Evolutionary conservation across 2,888 invertebrate species (phyloP).

Genomic region (Acleris holmiana): DNA sequence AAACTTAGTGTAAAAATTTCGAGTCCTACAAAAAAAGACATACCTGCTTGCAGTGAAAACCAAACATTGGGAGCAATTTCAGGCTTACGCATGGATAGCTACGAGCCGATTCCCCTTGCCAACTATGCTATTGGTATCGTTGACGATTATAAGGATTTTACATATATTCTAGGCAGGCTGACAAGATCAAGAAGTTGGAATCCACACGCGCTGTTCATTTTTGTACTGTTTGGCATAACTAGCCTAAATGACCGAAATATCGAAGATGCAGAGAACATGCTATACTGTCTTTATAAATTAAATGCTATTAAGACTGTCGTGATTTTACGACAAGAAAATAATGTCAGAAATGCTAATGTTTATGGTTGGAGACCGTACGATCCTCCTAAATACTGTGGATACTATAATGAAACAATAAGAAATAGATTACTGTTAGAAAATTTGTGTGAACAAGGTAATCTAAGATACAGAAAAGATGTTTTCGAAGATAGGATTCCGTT

Average conservation of each 20-base stretch:
- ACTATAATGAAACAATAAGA: conserved; percentile 62
- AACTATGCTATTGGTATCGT: conserved; percentile 66
- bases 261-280: conserved; percentile 55
- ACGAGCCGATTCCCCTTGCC: conserved; percentile 52
- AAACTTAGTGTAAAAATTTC: conserved; percentile 56
- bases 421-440: conserved; percentile 61
- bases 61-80: conserved; percentile 38
- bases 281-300: conserved; percentile 62
- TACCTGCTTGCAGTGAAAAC: conserved; percentile 51
- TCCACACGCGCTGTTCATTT: conserved; percentile 64
- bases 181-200: conserved; percentile 68
- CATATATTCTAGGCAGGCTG: conserved; percentile 54
- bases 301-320: conserved; percentile 65
- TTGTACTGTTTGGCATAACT: conserved; percentile 58
- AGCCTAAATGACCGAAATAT: conserved; percentile 44
- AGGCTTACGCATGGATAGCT: conserved; percentile 53
- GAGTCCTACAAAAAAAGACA: conserved; percentile 48
- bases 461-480: conserved; percentile 49
- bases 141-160: conserved; percentile 59
- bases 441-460: conserved; percentile 57
- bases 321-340: conserved; percentile 54
- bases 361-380: conserved; percentile 71
- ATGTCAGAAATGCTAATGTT: conserved; percentile 57
- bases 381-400: conserved; percentile 71
- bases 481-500: conserved; percentile 58